A percentile compares a stretch with the other conserved stretches of the same genome.
Evolutionary conservation across 2,113 vertebrate species (phyloP).

Genomic region (Machaerirhynchus nigripectus): DNA sequence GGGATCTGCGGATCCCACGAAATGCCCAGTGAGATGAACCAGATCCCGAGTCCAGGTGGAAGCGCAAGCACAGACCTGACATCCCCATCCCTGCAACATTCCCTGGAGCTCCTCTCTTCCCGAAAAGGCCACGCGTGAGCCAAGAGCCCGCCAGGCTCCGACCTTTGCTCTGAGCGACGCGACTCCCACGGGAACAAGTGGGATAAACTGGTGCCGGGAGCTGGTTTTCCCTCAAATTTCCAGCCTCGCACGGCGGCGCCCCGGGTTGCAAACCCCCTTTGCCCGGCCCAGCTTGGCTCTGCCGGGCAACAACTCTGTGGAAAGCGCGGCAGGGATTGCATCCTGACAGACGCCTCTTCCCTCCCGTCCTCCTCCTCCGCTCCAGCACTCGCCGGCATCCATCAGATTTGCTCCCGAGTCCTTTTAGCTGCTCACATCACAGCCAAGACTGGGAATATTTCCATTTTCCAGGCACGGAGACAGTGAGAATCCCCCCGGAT

Average conservation of each 20-base stretch:
- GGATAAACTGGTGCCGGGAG: background rate
- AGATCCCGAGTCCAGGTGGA: background rate
- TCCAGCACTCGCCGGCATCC: background rate
- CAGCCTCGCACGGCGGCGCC: rapidly evolving
- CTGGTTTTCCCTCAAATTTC: background rate
- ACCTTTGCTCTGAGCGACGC: rapidly evolving
- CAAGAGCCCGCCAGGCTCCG: background rate
- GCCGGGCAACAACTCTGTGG: no score
- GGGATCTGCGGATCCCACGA: rapidly evolving
- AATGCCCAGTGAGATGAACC: background rate
- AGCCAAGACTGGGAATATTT: constrained; percentile 25
- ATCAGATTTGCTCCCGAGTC: background rate
- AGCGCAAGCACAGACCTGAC: background rate
- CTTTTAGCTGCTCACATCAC: constrained; percentile 37
- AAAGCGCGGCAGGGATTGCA: background rate
- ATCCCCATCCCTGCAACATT: background rate
- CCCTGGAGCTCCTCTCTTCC: background rate
- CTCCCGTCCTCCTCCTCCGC: background rate
- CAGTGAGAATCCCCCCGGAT: background rate
- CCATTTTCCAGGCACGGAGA: constrained; percentile 36
- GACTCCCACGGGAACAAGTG: background rate
- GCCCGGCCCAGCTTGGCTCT: background rate
- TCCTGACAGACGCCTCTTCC: background rate
- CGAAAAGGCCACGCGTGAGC: background rate
- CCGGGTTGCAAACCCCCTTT: background rate